These are phyloP conservation scores for Dolichopus griseipennis DNA, from an alignment of 2,888 invertebrate genomes.

Conservation along the genomic window DNA sequence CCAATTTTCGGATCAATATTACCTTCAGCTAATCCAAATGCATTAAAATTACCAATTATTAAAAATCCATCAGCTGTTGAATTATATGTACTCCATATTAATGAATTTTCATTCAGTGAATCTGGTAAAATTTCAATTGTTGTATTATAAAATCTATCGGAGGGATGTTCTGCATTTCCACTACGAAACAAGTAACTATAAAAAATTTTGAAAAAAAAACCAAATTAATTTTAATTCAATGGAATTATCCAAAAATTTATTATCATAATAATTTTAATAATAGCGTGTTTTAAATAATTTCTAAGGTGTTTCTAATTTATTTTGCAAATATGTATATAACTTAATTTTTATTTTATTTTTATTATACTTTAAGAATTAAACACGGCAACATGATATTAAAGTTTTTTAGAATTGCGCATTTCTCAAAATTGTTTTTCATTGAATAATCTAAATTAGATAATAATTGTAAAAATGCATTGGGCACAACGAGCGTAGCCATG, in stretches of 20 bases:
- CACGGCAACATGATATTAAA: too few relatives aligned
- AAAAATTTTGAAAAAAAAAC: slow-evolving; percentile 18
- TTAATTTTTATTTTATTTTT: too few relatives aligned
- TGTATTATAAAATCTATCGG: slow-evolving; percentile 80
- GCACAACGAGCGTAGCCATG: too few relatives aligned
- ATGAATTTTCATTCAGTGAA: slow-evolving; percentile 39
- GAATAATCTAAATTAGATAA: too few relatives aligned
- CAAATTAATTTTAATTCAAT: not conserved
- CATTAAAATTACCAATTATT: slow-evolving; percentile 67
- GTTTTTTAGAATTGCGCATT: too few relatives aligned
- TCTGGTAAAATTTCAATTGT: slow-evolving; percentile 69
- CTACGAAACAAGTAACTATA: slow-evolving; percentile 74
- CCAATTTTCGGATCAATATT: slow-evolving; percentile 56
- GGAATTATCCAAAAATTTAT: slow-evolving; percentile 20
- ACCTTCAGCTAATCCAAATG: slow-evolving; percentile 72
- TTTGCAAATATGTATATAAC: too few relatives aligned
- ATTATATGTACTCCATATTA: slow-evolving; percentile 49
- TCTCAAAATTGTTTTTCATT: too few relatives aligned
- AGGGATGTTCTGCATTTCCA: slow-evolving; percentile 82
- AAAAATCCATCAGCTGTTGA: slow-evolving; percentile 60
- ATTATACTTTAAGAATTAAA: too few relatives aligned
- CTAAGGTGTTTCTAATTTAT: too few relatives aligned
- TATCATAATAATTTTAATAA: not conserved
- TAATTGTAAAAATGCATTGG: too few relatives aligned
- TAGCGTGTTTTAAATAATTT: too few relatives aligned